These are phyloP conservation scores for Eurytoma adleriae DNA, from an alignment of 2,888 invertebrate genomes.

Conservation along the genomic window DNA sequence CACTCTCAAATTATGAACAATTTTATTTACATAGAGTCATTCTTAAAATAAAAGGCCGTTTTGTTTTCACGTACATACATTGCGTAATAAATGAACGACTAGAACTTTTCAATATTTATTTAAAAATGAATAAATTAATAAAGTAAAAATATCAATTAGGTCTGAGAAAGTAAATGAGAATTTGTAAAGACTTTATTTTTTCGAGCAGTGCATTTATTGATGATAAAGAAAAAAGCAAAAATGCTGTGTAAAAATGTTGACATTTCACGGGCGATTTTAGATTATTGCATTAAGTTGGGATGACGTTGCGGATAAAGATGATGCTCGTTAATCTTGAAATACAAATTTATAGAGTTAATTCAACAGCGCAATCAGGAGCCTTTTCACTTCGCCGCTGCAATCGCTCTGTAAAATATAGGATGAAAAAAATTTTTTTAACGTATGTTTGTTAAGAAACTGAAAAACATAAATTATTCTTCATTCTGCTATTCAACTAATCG, in stretches of 20 bases:
- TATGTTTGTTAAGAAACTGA: conserved; percentile 7
- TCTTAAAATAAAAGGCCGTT: not conserved
- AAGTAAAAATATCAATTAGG: not conserved
- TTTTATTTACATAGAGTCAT: not conserved
- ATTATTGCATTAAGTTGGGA: conserved; percentile 40
- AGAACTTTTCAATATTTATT: not conserved
- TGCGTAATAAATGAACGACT: not conserved
- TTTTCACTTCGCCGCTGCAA: conserved; percentile 74
- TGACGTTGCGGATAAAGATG: conserved; percentile 44
- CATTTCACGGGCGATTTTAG: conserved; percentile 19
- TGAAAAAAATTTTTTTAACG: conserved; percentile 58
- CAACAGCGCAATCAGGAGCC: conserved; percentile 72
- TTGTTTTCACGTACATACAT: not conserved
- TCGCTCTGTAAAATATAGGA: conserved; percentile 69
- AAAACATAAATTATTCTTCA: not conserved
- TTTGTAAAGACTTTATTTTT: conserved; percentile 17
- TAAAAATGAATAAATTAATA: not conserved
- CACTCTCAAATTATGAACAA: not conserved
- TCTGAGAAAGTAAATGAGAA: not conserved
- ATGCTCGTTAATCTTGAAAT: conserved; percentile 60
- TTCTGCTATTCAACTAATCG: not conserved
- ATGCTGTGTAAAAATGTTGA: conserved; percentile 43
- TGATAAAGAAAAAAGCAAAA: conserved; percentile 44
- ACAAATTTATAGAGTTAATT: conserved; percentile 66
- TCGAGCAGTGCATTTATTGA: conserved; percentile 36